phyloP scores from a whole-genome alignment of 2,113 vertebrate genomes.

The Indicator indicator region DNA sequence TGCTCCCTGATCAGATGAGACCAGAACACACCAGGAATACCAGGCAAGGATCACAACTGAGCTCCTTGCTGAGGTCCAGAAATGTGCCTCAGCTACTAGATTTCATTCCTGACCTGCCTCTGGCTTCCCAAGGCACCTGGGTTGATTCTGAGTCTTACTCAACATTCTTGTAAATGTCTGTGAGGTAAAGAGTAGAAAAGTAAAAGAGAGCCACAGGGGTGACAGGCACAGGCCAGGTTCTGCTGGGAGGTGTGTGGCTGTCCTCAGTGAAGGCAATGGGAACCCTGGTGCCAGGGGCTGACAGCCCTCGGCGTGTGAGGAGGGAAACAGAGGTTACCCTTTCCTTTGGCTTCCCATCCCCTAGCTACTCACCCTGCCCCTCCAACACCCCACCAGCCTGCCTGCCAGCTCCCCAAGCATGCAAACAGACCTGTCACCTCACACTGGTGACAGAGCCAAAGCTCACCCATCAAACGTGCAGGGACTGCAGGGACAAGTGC shows the following conservation, averaged over 20 bases:
- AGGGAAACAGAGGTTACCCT: not conserved
- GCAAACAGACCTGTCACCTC: not conserved
- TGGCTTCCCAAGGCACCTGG: not conserved
- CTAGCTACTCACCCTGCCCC: not conserved
- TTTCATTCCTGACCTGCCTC: not conserved
- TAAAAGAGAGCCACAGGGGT: not conserved
- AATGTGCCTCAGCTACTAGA: not conserved
- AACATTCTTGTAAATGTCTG: not conserved
- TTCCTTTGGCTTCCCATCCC: not conserved
- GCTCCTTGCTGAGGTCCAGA: not conserved
- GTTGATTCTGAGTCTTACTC: not conserved
- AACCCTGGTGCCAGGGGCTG: not conserved
- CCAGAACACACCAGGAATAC: not conserved
- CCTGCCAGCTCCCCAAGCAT: not conserved
- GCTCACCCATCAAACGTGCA: not conserved
- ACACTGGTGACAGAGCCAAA: not conserved
- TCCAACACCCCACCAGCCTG: not conserved
- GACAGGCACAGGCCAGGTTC: not conserved
- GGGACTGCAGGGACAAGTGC: fast-evolving
- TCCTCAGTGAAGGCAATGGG: not conserved
- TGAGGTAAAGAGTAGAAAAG: not conserved
- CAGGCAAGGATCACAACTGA: not conserved
- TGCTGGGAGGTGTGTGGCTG: not conserved
- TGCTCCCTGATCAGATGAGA: not conserved
- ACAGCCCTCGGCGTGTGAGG: fast-evolving